These are phyloP conservation scores for Dicycla oo DNA, from an alignment of 2,888 invertebrate genomes.

Conservation along the genomic window DNA sequence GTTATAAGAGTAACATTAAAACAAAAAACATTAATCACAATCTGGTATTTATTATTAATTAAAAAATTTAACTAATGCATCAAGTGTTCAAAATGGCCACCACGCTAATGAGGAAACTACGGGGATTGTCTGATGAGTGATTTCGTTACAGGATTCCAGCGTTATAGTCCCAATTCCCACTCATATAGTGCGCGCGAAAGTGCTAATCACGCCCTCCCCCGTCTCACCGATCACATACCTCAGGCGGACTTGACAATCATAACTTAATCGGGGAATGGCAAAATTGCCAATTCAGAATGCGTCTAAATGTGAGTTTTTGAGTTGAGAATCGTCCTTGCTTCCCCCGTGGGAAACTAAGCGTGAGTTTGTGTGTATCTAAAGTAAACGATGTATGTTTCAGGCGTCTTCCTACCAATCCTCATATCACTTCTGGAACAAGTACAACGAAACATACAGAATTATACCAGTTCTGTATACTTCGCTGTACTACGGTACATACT, in stretches of 20 bases:
- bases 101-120: no score
- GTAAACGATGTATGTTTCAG: slow-evolving; percentile 22
- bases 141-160: not conserved
- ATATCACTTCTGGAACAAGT: slow-evolving; percentile 16
- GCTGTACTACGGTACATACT: not conserved
- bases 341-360: not conserved
- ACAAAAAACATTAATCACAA: no score
- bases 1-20: no score
- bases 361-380: not conserved
- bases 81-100: no score
- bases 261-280: not conserved
- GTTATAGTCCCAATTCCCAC: no score
- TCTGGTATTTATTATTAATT: no score
- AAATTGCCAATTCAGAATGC: not conserved
- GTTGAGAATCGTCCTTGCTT: not conserved
- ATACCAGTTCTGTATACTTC: not conserved
- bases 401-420: slow-evolving; percentile 40
- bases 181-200: no score
- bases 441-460: no score
- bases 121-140: not conserved
- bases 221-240: no score
- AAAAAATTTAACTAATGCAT: no score
- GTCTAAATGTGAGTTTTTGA: not conserved
- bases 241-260: not conserved
- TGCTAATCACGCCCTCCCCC: no score